A percentile compares a stretch with the other conserved stretches of the same genome.
phyloP scores from a whole-genome alignment of 2,888 invertebrate genomes.

The Zele albiditarsus region DNA sequence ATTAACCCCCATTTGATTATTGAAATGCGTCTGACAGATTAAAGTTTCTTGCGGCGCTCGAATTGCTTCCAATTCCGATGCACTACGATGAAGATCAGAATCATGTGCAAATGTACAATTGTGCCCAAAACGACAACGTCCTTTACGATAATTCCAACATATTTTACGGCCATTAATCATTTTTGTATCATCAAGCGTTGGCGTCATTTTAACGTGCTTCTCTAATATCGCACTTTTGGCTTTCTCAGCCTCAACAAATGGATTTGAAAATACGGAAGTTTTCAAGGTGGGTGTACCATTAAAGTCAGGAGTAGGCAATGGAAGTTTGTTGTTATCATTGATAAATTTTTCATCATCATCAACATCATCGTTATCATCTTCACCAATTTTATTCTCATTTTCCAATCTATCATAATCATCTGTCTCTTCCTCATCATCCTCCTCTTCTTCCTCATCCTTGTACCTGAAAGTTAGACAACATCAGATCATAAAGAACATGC shows the following conservation, averaged over 20 bases:
- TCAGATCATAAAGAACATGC: constrained; percentile 71
- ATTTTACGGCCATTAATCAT: constrained; percentile 91
- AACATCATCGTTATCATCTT: constrained; percentile 46
- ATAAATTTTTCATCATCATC: constrained; percentile 57
- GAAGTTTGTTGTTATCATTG: constrained; percentile 64
- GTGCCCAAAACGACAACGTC: constrained; percentile 91
- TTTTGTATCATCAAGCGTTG: constrained; percentile 78
- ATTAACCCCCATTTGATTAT: constrained; percentile 55
- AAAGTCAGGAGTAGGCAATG: constrained; percentile 80
- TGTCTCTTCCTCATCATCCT: constrained; percentile 49
- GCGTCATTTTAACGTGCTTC: constrained; percentile 94
- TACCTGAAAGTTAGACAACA: constrained; percentile 70
- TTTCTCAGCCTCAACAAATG: constrained; percentile 88
- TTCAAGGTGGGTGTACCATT: constrained; percentile 75
- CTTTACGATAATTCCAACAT: constrained; percentile 95
- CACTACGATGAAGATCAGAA: constrained; percentile 83
- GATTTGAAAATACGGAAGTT: constrained; percentile 90
- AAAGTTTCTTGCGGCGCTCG: constrained; percentile 73
- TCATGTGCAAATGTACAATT: constrained; percentile 95
- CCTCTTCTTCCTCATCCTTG: constrained; percentile 62
- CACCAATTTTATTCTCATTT: constrained; percentile 43
- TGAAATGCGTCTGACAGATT: constrained; percentile 69
- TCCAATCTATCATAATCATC: constrained; percentile 34
- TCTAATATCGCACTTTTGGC: constrained; percentile 90
- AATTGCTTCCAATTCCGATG: constrained; percentile 77